Conservation (phyloP, 2,113 vertebrate genomes). For the Raphicerus campestris region DNA sequence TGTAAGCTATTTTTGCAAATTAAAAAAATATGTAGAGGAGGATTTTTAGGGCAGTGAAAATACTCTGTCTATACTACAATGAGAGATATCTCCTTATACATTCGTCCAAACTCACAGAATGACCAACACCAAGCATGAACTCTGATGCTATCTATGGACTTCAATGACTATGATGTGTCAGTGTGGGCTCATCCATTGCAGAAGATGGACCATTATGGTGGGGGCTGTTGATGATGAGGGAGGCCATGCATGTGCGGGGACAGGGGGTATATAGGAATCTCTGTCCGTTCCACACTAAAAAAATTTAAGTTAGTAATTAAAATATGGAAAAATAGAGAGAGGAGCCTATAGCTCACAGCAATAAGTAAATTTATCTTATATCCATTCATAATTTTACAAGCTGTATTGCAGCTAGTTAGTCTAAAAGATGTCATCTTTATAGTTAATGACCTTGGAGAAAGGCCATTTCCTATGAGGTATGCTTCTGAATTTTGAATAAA, state of each 20-base stretch:
- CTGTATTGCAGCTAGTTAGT: background rate
- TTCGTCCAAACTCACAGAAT: background rate
- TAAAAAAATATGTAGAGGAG: background rate
- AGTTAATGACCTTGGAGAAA: background rate
- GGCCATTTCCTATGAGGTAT: background rate
- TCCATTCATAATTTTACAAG: background rate
- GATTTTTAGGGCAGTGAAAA: background rate
- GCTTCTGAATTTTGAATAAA: conserved; percentile 48
- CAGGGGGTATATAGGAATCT: background rate
- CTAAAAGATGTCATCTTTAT: background rate
- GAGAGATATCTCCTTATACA: background rate
- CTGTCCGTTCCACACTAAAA: background rate
- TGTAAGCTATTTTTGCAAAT: conserved; percentile 78
- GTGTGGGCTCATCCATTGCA: background rate
- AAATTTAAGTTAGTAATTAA: background rate
- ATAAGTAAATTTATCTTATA: background rate
- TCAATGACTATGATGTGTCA: background rate
- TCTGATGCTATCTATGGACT: background rate
- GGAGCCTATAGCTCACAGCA: background rate
- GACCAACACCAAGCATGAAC: background rate
- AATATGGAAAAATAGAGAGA: background rate
- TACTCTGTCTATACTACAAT: background rate
- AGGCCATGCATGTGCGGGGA: background rate
- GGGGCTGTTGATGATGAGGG: background rate
- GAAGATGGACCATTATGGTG: background rate